Base-by-base conservation (phyloP, 2,888 invertebrate species). In the Xiphydria camelus region DNA sequence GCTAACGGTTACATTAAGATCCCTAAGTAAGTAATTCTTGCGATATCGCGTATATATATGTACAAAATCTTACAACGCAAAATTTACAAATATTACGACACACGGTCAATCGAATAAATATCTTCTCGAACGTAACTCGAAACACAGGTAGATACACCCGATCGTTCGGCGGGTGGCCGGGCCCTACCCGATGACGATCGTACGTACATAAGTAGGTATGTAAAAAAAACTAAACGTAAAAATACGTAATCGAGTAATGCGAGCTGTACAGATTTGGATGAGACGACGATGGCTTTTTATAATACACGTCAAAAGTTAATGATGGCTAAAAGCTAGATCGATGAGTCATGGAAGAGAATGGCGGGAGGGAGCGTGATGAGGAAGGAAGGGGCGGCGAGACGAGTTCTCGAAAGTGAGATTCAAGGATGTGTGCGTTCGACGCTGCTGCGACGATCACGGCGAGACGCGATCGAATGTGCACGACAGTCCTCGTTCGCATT, bases 11-110 rank as follows among this genome's bases (percentile, higher is more conserved):
- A 29, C 12, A 4, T 29, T 29, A 29, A 29, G 15, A 15, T 14
- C 12, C 29, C 29, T 34, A 41, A 31, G 44, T 23, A 15, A 25
- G 21, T 41, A 39, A 53, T 44, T 47, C 47, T 56, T 63, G 52
- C 53, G 57, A 63, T 66, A 64, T 67, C 66, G 67, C 65, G 59
- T 64, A 60, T 58, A 60, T 64, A 64, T 76, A 76, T 76, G 64
- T 76, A 76, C 75, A 77, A 76, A 76, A 75, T 76, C 70, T 76
- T 76, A 76, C 75, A 69, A 75, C 75, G 71, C 62, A 77, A 66
- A 76, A 73, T 77, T 73, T 76, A 76, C 75, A 76, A 75, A 74
- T 64, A 68, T 63, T 63, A 70, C 61, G 66, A 67, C 65, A 63
- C 64, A 66, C 61, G 60, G 64, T 64, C 66, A 67, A 64, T 69